Base-by-base conservation (phyloP, 2,113 vertebrate species). In the Nymphicus hollandicus region DNA sequence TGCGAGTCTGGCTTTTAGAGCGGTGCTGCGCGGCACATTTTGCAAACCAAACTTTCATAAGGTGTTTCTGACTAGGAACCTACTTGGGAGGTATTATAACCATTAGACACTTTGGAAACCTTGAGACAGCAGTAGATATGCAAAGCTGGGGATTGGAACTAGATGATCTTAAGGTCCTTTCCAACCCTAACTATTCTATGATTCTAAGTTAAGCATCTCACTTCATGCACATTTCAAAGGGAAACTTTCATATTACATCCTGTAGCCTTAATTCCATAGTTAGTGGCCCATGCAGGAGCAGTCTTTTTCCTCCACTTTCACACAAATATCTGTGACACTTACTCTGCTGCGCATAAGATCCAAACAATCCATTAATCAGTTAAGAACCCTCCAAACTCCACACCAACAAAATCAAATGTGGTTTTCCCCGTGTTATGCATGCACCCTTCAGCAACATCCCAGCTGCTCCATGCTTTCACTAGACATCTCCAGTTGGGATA, bases 381-480 rank as follows among this genome's bases (percentile, higher is more conserved):
- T 47, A 92, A 44, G 46, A 91, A 71, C 19, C 33, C 58, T 73
- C 55, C 46, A 79, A 87, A 68, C n/a, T 6, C 23, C 44, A 86
- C 27, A 72, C 7, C 29, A 52, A 44, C 11, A 23, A 31, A 61
- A 81, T 61, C 17, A 65, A 37, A 61, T 23, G 35, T 1, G 25
- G 18, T 39, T 89, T 89, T 3, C 1, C 44, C 55, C n/a, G 17
- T 37, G 25, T 55, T 69, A 69, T 2, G 4, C 0, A 1, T 2
- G 17, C 13, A 68, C 5, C 33, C 41, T 72, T 28, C 71, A 81
- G n/a, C 22, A 70, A 63, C 2, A 84, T 78, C 28, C 33, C 64
- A 33, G 27, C 18, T 81, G 53, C 52, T 60, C 61, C 0, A 0
- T 15, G 24, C 53, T 78, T 72, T 29, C 63, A 55, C 9, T 61